Conservation (phyloP, 2,888 invertebrate genomes). For the Tricholauxania praeusta region DNA sequence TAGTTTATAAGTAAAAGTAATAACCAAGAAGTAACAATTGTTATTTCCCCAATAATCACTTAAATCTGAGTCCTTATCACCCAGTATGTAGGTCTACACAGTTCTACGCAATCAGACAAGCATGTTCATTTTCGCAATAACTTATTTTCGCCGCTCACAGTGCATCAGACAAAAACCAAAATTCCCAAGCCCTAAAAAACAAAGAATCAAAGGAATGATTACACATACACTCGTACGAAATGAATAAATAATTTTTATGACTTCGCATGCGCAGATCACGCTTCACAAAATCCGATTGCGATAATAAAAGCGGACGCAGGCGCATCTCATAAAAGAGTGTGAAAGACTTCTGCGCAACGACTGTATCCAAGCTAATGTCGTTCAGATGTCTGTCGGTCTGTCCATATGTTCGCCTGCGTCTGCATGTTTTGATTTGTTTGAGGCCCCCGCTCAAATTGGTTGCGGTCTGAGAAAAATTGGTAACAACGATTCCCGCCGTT, state of each 20-base stretch:
- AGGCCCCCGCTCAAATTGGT: constrained; percentile 24
- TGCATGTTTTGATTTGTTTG: constrained; percentile 8
- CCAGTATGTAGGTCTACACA: no score
- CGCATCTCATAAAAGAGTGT: constrained; percentile 32
- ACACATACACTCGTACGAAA: background rate
- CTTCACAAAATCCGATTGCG: constrained; percentile 36
- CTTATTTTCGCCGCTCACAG: constrained; percentile 14
- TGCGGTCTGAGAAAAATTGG: constrained; percentile 33
- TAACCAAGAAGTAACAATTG: no score
- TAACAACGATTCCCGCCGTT: constrained; percentile 26
- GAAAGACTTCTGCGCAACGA: constrained; percentile 9
- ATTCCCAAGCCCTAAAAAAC: background rate
- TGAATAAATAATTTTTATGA: constrained; percentile 24
- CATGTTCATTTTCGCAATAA: constrained; percentile 21
- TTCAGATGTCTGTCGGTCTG: background rate
- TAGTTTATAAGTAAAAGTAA: no score
- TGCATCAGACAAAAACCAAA: background rate
- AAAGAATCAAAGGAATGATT: background rate
- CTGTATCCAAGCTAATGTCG: constrained; percentile 20
- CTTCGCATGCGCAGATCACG: constrained; percentile 32
- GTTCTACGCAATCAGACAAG: background rate
- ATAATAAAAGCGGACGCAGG: constrained; percentile 32
- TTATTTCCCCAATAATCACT: no score
- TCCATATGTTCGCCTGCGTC: background rate
- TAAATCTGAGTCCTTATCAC: no score